Evolutionary conservation across 2,888 invertebrate genomes (phyloP), one percentile per base, ranked within the genome.

Genomic region (Sympetrum striolatum): DNA sequence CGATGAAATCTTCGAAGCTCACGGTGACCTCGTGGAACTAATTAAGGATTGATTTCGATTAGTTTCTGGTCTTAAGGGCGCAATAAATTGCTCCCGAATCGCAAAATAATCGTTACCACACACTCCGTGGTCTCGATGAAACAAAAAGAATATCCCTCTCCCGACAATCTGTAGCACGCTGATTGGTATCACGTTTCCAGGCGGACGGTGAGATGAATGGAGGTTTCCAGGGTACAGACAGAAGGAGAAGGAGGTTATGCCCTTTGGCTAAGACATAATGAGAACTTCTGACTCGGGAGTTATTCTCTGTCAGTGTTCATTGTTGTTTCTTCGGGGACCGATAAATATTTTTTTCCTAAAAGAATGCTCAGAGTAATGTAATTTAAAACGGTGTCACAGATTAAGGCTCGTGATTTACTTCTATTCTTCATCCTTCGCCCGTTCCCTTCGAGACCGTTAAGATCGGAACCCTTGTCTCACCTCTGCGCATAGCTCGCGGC

Each of bases 201-300:
- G 60, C 86, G 37, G 8, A 60, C 86, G 60, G 37, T 64, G 58
- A 86, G 86, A 86, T 86, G 86, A 86, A 86, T 86, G 86, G 22
- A 14, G 25, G 73, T 73, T 73, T 73, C 73, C 73, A 73, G 73
- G 73, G 53, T 31, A 25, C 37, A 60, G 37, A 22, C 58, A 60
- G 35, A 39, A 22, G 22, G 58, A 60, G 81, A 81, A 48, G 44
- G 81, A 81, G n/a, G 39, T 25, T 8, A 53, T 18, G 22, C 60
- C 60, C 60, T 60, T n/a, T 31, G 86, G 86, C 86, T 86, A 86
- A 60, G 60, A 64, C 64, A 86, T 86, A 86, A 86, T 86, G 64
- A 86, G 86, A 86, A 86, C 86, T 86, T 86, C 86, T 86, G 86
- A 60, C 86, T 39, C 60, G 86, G 86, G 60, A 86, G 86, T 86